These are phyloP conservation scores for Sclerodermus sp. DNA, from an alignment of 2,888 invertebrate species.

Conservation along the genomic window DNA sequence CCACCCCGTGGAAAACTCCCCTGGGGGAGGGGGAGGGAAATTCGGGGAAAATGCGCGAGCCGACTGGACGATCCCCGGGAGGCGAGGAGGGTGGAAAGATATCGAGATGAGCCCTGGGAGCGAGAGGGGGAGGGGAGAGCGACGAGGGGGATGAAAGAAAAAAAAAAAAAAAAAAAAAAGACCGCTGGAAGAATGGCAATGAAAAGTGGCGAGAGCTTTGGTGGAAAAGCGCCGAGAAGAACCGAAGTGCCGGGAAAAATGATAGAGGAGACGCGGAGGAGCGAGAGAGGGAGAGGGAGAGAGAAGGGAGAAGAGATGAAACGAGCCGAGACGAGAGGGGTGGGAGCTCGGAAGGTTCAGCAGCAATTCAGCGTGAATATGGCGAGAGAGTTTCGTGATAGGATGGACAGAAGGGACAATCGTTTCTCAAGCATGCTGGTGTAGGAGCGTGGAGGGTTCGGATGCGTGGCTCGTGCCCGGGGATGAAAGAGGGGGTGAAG, in stretches of 20 bases:
- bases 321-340: constrained; percentile 25
- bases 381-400: not conserved
- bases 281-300: not conserved
- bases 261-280: not conserved
- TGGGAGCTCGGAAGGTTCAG: not conserved
- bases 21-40: too few species aligned
- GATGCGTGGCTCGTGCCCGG: not conserved
- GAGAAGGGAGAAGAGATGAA: constrained; percentile 24
- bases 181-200: too few species aligned
- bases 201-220: too few species aligned
- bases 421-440: not conserved
- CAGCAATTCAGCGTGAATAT: too few species aligned
- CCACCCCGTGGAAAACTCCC: too few species aligned
- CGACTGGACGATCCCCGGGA: too few species aligned
- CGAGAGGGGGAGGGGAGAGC: not conserved
- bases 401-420: not conserved
- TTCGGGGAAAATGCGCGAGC: too few species aligned
- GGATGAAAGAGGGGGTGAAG: too few species aligned
- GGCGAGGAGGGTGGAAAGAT: too few species aligned
- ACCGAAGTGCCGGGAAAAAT: not conserved
- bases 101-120: too few species aligned
- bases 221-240: too few species aligned
- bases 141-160: not conserved
- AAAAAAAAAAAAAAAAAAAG: too few species aligned
- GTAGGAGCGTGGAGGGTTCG: not conserved